Evolutionary conservation across 2,888 invertebrate genomes (phyloP).

Genomic region (Polia nebulosa): DNA sequence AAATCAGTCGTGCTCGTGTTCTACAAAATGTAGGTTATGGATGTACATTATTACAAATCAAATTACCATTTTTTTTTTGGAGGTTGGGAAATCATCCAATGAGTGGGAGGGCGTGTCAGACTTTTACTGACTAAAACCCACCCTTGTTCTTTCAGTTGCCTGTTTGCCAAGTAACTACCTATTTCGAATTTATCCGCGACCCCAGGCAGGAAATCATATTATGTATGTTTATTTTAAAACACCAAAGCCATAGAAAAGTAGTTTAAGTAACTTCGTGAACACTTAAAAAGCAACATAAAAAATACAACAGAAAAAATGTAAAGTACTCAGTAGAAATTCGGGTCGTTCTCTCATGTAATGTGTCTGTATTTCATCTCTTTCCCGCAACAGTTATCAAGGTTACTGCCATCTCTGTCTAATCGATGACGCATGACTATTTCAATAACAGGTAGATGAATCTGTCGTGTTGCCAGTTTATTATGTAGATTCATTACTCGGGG

Average conservation of each 20-base stretch:
- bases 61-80: too few relatives aligned
- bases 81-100: too few relatives aligned
- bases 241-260: background rate
- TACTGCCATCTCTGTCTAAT: constrained; percentile 34
- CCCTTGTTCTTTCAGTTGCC: too few relatives aligned
- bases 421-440: constrained; percentile 65
- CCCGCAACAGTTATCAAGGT: constrained; percentile 35
- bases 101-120: too few relatives aligned
- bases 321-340: constrained; percentile 11
- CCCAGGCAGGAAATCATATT: too few relatives aligned
- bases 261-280: background rate
- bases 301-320: background rate
- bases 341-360: background rate
- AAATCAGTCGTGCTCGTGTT: too few relatives aligned
- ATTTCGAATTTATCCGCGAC: too few relatives aligned
- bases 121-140: too few relatives aligned
- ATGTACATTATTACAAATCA: too few relatives aligned
- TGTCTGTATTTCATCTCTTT: constrained; percentile 31
- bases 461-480: constrained; percentile 29
- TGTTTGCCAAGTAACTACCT: too few relatives aligned
- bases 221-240: background rate
- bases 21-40: too few relatives aligned
- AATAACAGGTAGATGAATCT: constrained; percentile 54
- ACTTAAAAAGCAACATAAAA: background rate
- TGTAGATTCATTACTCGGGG: constrained; percentile 2